phyloP scores from a whole-genome alignment of 1,140 invertebrate species.

The Formica selysi region DNA sequence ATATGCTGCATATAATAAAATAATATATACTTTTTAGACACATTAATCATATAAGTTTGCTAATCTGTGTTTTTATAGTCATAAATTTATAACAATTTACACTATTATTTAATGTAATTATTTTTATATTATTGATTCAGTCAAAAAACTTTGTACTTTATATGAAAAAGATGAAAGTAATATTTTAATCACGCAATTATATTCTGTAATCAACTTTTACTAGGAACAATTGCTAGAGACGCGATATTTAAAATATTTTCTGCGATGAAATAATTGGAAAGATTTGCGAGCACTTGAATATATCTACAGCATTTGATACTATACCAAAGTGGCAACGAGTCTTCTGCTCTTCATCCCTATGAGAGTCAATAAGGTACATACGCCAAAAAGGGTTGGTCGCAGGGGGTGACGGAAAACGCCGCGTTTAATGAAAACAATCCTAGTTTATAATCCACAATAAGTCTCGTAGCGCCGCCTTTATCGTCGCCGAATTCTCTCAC shows the following conservation, averaged over 20 bases:
- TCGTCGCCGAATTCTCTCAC: slow-evolving; percentile 78
- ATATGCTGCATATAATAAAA: background rate
- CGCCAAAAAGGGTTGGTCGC: slow-evolving; percentile 40
- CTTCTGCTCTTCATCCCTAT: background rate
- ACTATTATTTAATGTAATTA: background rate
- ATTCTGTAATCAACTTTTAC: background rate
- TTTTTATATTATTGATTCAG: background rate
- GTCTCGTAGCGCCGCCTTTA: slow-evolving; percentile 70
- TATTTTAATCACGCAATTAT: background rate
- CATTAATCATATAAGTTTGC: background rate
- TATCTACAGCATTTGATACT: background rate
- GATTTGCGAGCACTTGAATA: background rate
- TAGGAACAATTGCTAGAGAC: background rate
- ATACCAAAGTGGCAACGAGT: slow-evolving; percentile 24
- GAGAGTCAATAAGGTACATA: slow-evolving; percentile 66
- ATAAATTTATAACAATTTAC: background rate
- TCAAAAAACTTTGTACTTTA: background rate
- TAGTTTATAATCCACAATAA: slow-evolving; percentile 80
- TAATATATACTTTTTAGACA: background rate
- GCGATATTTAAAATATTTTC: background rate
- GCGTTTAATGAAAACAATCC: slow-evolving; percentile 81
- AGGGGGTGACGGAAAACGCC: slow-evolving; percentile 10
- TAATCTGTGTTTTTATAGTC: background rate
- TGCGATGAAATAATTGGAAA: slow-evolving; percentile 8
- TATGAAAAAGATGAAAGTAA: background rate